Base-by-base conservation (phyloP, 2,113 vertebrate species). In the Hemichromis elongatus region DNA sequence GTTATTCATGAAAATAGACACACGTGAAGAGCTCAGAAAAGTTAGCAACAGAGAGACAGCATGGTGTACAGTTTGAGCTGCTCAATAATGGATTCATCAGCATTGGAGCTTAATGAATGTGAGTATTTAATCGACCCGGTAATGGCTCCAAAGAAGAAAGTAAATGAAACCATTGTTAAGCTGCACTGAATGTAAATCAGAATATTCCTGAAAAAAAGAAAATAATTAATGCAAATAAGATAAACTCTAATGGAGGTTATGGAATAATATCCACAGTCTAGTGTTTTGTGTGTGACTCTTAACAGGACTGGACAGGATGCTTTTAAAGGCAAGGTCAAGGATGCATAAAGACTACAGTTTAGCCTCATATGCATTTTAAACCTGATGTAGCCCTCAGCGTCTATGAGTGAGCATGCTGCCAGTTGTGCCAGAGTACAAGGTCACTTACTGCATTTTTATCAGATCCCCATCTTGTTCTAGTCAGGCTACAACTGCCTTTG, bases 311-410 rank as follows among this genome's bases (percentile, higher is more conserved):
- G 66, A 77, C 40, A 28, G 11, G 5, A n/a, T 73, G 37, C 28
- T 80, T 81, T 77, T 78, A 80, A 24, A 35, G 3, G 18, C 4
- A 47, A 80, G 57, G 56, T 30, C 52, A 77, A 57, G 61, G 77
- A 57, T 83, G 11, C 82, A 40, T 21, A 70, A 61, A 57, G 24
- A 21, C 40, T 45, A 73, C 24, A 28, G 21, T 73, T 47, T 47
- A 47, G 24, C 68, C 24, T 28, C 24, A 47, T 82, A 37, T 79
- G 56, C 86, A 88, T 89, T 92, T 92, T 92, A 84, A 91, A 57
- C 35, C 8, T 54, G 87, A 84, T 92, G 56, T 85, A 85, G 77
- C 0, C 14, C 63, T 87, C 57, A 61, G 37, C 59, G 40, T 84
- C 86, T 33, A 7, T 82, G 24, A 26, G 52, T 81, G 6, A 19